These are phyloP conservation scores for Strix aluco DNA, from an alignment of 2,113 vertebrate genomes.

Conservation along the genomic window DNA sequence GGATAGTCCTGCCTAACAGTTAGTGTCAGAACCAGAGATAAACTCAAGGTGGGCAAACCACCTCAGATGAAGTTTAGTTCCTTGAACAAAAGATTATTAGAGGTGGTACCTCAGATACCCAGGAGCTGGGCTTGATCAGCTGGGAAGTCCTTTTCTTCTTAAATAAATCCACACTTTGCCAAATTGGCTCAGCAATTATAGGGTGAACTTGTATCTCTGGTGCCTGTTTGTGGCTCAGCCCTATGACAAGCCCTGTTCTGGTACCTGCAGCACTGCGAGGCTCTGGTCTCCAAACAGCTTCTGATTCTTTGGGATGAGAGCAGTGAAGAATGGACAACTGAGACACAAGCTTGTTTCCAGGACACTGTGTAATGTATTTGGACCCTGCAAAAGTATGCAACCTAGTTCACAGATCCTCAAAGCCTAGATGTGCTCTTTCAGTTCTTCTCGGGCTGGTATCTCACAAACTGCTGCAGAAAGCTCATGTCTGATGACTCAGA, in stretches of 20 bases:
- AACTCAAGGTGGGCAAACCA: background rate
- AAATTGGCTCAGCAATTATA: background rate
- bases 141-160: background rate
- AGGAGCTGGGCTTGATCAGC: background rate
- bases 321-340: background rate
- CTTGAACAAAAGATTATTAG: background rate
- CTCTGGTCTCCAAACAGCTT: background rate
- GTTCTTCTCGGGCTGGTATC: background rate
- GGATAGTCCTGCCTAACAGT: background rate
- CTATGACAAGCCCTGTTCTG: background rate
- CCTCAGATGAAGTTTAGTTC: background rate
- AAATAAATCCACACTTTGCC: background rate
- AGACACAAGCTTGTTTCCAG: background rate
- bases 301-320: background rate
- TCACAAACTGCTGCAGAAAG: background rate
- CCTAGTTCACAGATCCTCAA: background rate
- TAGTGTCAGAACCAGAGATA: background rate
- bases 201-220: background rate
- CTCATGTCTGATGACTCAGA: background rate
- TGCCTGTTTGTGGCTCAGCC: background rate
- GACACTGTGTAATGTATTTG: background rate
- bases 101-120: background rate
- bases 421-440: background rate
- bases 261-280: background rate
- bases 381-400: background rate